Conservation (phyloP, 92 coral and sea anemone genomes). For the Nematostella vectensis region DNA sequence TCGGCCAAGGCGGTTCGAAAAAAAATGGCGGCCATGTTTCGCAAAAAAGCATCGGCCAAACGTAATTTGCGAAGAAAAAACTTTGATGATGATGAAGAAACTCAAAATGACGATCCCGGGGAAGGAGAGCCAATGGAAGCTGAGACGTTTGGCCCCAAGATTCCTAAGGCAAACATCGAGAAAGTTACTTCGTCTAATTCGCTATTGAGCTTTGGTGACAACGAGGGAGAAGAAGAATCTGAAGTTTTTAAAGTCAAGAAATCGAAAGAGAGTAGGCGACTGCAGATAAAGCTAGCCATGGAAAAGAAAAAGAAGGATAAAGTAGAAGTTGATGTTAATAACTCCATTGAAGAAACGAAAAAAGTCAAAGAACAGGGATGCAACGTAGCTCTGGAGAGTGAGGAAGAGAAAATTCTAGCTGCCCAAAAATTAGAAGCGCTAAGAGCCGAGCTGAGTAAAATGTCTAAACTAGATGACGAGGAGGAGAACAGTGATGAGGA, state of each 20-base stretch:
- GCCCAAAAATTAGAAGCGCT: conserved; percentile 70
- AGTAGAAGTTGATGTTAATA: conserved; percentile 11
- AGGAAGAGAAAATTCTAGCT: conserved; percentile 8
- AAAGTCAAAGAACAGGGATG: conserved; percentile 5
- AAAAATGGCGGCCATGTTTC: conserved; percentile 87
- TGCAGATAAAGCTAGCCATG: conserved; percentile 66
- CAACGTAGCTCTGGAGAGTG: not conserved
- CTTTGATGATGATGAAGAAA: conserved; percentile 57
- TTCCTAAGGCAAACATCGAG: conserved; percentile 37
- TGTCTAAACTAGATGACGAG: conserved; percentile 69
- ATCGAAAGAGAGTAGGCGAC: conserved; percentile 90
- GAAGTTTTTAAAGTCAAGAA: conserved; percentile 88
- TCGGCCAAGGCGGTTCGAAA: too few relatives aligned
- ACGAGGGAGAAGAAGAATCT: conserved; percentile 36
- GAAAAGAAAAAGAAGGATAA: conserved; percentile 62
- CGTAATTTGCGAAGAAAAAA: conserved; percentile 89
- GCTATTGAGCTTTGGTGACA: conserved; percentile 79
- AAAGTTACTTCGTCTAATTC: conserved; percentile 57
- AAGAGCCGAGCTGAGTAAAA: conserved; percentile 81
- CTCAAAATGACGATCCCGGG: not conserved
- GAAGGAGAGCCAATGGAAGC: conserved; percentile 1
- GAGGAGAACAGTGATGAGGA: conserved; percentile 45
- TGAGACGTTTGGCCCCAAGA: too few relatives aligned
- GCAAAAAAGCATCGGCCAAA: conserved; percentile 45
- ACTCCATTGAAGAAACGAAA: conserved; percentile 6